phyloP scores from a whole-genome alignment of 2,113 vertebrate genomes.

The Heterochromis multidens region DNA sequence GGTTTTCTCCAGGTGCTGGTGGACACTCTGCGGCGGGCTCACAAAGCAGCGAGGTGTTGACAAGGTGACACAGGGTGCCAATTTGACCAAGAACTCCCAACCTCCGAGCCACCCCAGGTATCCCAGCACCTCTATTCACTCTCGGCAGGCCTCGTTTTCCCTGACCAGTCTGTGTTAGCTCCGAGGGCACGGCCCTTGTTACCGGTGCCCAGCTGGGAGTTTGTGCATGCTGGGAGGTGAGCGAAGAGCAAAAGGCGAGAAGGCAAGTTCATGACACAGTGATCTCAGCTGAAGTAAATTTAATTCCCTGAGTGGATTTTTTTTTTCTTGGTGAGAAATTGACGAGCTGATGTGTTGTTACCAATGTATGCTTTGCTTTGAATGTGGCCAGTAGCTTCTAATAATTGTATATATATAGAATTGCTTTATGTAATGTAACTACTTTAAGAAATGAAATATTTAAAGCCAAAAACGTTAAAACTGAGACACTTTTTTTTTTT shows the following conservation, averaged over 20 bases:
- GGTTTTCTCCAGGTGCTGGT: background rate
- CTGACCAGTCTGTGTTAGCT: slow-evolving; percentile 18
- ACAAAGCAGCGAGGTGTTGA: slow-evolving; percentile 47
- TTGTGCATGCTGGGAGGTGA: slow-evolving; percentile 42
- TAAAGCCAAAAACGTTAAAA: background rate
- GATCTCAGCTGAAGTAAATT: slow-evolving; percentile 33
- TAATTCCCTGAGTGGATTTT: slow-evolving; percentile 24
- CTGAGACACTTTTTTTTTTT: background rate
- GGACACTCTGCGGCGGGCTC: background rate
- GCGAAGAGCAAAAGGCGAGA: slow-evolving; percentile 30
- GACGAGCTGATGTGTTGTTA: slow-evolving; percentile 7
- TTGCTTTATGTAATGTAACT: too few species aligned
- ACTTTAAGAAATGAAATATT: background rate
- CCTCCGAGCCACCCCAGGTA: background rate
- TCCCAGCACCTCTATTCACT: slow-evolving; percentile 37
- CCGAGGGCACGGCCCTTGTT: slow-evolving; percentile 51
- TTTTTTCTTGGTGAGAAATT: background rate
- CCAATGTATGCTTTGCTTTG: background rate
- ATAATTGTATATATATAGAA: background rate
- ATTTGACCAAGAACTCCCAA: slow-evolving; percentile 50
- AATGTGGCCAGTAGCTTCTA: background rate
- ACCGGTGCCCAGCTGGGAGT: slow-evolving; percentile 47
- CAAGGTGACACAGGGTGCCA: slow-evolving; percentile 55
- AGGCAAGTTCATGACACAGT: slow-evolving; percentile 28
- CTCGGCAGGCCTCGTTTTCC: slow-evolving; percentile 41